A percentile compares a stretch with the other conserved stretches of the same genome.
These are phyloP conservation scores for Nemoura dubitans DNA, from an alignment of 2,888 invertebrate genomes.

Conservation along the genomic window DNA sequence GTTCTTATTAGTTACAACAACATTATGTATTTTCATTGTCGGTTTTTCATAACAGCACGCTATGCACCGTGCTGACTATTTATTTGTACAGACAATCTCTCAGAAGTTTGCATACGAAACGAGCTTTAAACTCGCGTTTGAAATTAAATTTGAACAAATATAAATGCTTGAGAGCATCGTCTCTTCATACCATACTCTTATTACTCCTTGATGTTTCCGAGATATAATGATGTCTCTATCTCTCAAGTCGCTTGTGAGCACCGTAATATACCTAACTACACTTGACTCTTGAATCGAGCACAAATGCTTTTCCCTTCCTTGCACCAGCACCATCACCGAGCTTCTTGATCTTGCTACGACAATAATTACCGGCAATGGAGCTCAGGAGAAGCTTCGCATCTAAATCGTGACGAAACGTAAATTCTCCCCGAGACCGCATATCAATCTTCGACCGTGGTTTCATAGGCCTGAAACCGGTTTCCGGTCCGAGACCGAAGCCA, in stretches of 20 bases:
- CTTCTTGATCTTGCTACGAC: neutral
- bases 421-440: neutral
- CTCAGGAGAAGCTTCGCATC: neutral
- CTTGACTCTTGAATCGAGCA: neutral
- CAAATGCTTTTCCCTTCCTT: neutral
- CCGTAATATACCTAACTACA: neutral
- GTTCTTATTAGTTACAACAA: too few relatives aligned
- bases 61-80: neutral
- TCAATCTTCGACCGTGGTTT: neutral
- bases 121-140: neutral
- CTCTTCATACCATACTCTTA: neutral
- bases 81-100: neutral
- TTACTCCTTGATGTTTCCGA: neutral
- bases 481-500: neutral
- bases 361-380: neutral
- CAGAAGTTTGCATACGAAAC: neutral
- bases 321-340: neutral
- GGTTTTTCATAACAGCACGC: neutral
- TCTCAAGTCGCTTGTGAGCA: neutral
- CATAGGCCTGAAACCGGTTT: neutral
- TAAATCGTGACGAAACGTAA: neutral
- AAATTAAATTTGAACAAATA: neutral
- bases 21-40: neutral
- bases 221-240: conserved; percentile 7
- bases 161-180: neutral